A percentile compares a stretch with the other conserved stretches of the same genome.
These are phyloP conservation scores for Garra rufa DNA, from an alignment of 2,113 vertebrate species.

Conservation along the genomic window DNA sequence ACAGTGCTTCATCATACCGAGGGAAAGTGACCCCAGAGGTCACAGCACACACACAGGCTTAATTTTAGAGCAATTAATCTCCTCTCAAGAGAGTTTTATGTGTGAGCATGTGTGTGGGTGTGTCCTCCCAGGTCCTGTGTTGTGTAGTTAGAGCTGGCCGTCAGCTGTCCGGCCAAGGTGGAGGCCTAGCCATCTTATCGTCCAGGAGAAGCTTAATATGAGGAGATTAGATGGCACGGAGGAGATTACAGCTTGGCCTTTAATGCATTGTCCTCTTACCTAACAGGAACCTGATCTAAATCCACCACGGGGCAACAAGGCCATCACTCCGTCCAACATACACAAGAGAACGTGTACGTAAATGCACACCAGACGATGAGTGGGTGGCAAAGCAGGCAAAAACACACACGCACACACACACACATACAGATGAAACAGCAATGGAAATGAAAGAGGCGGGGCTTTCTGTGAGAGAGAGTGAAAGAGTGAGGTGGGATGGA, in stretches of 20 bases:
- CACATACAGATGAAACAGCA: constrained; percentile 31
- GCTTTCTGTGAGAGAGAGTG: constrained; percentile 45
- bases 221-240: constrained; percentile 53
- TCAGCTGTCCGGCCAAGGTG: constrained; percentile 52
- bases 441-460: constrained; percentile 45
- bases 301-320: not conserved
- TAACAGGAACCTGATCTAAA: constrained; percentile 49
- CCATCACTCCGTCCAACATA: constrained; percentile 26
- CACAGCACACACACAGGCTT: constrained; percentile 72
- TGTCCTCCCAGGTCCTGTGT: constrained; percentile 35
- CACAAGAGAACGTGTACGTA: constrained; percentile 1
- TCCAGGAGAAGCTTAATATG: constrained; percentile 58
- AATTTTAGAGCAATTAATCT: constrained; percentile 79
- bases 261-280: constrained; percentile 51
- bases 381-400: not conserved
- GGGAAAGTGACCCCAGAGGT: constrained; percentile 68
- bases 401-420: no score
- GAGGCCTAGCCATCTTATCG: constrained; percentile 47
- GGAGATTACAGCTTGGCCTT: constrained; percentile 56
- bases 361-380: constrained; percentile 54
- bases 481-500: constrained; percentile 49
- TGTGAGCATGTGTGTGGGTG: constrained; percentile 32
- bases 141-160: constrained; percentile 22
- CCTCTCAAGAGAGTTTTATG: constrained; percentile 53
- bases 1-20: constrained; percentile 62